Evolutionary conservation across 2,888 invertebrate genomes (phyloP).

Genomic region (Cataglyphis rosenhaueri): DNA sequence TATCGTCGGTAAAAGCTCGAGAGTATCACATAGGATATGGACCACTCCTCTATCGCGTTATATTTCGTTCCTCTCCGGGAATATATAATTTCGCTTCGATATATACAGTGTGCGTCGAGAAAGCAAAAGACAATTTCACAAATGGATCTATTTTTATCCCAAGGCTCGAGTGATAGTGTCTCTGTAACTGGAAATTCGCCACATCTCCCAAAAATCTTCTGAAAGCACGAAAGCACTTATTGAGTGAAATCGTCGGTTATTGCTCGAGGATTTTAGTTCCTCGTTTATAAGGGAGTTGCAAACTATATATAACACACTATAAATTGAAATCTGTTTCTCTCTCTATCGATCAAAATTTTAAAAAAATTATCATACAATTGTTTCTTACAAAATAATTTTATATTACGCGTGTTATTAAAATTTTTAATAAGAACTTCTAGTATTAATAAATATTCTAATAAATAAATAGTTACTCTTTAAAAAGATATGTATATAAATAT

Average conservation of each 20-base stretch:
- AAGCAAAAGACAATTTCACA: slow-evolving; percentile 21
- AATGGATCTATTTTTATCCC: slow-evolving; percentile 41
- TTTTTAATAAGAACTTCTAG: not conserved
- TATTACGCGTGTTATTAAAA: not conserved
- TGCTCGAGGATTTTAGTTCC: slow-evolving; percentile 1
- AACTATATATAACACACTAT: not conserved
- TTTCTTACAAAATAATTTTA: slow-evolving; percentile 9
- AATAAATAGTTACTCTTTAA: not conserved
- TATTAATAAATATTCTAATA: not conserved
- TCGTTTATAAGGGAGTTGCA: not conserved
- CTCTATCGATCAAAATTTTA: not conserved
- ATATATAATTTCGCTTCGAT: slow-evolving; percentile 41
- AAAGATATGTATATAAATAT: not conserved
- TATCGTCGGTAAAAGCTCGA: slow-evolving; percentile 16
- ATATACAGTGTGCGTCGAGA: not conserved
- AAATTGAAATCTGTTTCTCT: not conserved
- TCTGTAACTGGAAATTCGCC: slow-evolving; percentile 16
- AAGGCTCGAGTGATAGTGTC: not conserved
- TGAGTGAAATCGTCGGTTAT: slow-evolving; percentile 25
- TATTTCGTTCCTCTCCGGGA: slow-evolving; percentile 21
- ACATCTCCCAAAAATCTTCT: not conserved
- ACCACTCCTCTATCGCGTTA: slow-evolving; percentile 2
- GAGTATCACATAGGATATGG: slow-evolving; percentile 21
- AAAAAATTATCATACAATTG: not conserved
- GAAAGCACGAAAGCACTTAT: not conserved